Evolutionary conservation across 30 jellyfish, hydroid and myxozoan species (phyloP).

Genomic region (Aurelia aurita complex sp. Pacific): DNA sequence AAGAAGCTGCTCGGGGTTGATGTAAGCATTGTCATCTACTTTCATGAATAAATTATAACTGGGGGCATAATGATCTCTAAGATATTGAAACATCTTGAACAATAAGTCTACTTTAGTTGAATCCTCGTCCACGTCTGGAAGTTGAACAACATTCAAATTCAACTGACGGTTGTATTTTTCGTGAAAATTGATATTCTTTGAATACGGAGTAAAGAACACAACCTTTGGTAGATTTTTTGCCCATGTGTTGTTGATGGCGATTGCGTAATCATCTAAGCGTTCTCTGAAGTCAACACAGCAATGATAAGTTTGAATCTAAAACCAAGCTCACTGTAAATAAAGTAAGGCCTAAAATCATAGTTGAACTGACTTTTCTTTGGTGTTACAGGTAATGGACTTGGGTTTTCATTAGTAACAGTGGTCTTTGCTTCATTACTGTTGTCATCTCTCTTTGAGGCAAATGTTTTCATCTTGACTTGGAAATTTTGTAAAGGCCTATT

Average conservation of each 20-base stretch:
- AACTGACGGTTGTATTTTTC: conserved; percentile 73
- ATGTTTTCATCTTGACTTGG: not conserved
- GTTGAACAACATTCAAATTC: conserved; percentile 89
- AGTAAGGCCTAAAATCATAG: conserved; percentile 91
- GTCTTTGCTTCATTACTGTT: not conserved
- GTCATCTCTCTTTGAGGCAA: not conserved
- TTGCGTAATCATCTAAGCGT: conserved; percentile 67
- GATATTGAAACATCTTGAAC: conserved; percentile 75
- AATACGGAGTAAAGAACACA: conserved; percentile 89
- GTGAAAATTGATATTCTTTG: conserved; percentile 81
- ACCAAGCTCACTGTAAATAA: conserved; percentile 95
- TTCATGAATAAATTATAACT: conserved; percentile 86
- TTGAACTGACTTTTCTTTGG: conserved; percentile 87
- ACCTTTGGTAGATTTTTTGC: conserved; percentile 70
- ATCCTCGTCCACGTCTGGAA: conserved; percentile 88
- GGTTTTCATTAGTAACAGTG: not conserved
- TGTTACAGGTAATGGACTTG: conserved; percentile 63
- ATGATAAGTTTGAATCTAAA: conserved; percentile 70
- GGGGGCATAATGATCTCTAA: conserved; percentile 81
- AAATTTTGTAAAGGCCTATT: not conserved
- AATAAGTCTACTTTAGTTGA: conserved; percentile 74
- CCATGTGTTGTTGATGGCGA: conserved; percentile 94
- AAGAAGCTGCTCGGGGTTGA: conserved; percentile 63
- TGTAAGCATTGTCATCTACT: conserved; percentile 75
- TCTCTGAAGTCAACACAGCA: conserved; percentile 85